Percentiles rank a stretch among this genome's conserved stretches.
Evolutionary conservation across 2,888 invertebrate genomes (phyloP).

Genomic region (Drosophila eohydei): DNA sequence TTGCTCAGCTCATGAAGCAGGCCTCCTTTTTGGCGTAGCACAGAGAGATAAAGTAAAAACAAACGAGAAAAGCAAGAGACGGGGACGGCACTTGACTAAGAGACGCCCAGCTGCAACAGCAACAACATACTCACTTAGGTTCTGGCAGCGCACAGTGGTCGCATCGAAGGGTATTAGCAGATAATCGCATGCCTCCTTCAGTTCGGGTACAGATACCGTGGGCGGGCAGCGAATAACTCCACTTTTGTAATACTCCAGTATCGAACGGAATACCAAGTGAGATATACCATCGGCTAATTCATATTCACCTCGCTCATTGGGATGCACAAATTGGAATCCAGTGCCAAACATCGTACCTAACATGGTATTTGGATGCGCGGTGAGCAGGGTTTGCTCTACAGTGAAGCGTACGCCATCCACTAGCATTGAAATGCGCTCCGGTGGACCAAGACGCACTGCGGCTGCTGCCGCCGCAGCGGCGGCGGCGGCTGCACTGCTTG

Average conservation of each 20-base stretch:
- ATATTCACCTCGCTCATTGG: slow-evolving; percentile 98
- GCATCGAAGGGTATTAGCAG: slow-evolving; percentile 99
- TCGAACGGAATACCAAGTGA: slow-evolving; percentile 96
- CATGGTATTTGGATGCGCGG: slow-evolving; percentile 99
- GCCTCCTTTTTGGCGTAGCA: slow-evolving; percentile 87
- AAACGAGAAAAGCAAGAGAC: slow-evolving; percentile 30
- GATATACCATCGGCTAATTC: slow-evolving; percentile 99
- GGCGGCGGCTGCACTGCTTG: slow-evolving; percentile 52
- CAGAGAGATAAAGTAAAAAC: slow-evolving; percentile 36
- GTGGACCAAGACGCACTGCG: slow-evolving; percentile 62
- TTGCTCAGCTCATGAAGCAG: slow-evolving; percentile 99
- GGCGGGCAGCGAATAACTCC: slow-evolving; percentile 97
- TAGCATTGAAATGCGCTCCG: slow-evolving; percentile 94
- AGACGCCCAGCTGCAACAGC: slow-evolving; percentile 44
- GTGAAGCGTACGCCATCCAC: slow-evolving; percentile 98
- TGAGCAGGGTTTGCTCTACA: slow-evolving; percentile 96
- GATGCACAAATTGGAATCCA: slow-evolving; percentile 94
- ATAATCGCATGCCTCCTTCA: slow-evolving; percentile 99
- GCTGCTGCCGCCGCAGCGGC: slow-evolving; percentile 31
- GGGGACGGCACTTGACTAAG: slow-evolving; percentile 70
- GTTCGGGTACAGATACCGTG: slow-evolving; percentile 97
- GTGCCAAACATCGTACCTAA: slow-evolving; percentile 99
- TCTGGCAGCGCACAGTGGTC: slow-evolving; percentile 97
- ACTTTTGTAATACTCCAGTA: slow-evolving; percentile 96
- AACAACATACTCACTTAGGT: slow-evolving; percentile 90